These are phyloP conservation scores for Otocyon megalotis DNA, from an alignment of 2,113 vertebrate genomes.

Conservation along the genomic window DNA sequence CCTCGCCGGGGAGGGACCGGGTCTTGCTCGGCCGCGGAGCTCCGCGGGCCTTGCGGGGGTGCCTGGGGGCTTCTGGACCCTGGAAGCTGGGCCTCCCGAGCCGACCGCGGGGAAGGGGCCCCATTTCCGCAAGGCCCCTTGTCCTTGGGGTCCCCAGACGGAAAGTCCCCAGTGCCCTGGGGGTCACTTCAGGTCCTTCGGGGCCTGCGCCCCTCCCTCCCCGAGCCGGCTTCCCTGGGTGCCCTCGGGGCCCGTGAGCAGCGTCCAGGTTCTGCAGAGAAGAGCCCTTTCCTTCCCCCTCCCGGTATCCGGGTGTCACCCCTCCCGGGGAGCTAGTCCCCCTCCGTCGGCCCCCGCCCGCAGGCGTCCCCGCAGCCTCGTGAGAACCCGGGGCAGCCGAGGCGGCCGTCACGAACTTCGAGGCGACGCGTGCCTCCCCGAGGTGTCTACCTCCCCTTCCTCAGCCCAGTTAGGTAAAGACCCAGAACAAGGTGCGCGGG, in stretches of 20 bases:
- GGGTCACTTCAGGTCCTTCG: not conserved
- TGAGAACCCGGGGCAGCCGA: not conserved
- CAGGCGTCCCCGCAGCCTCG: not conserved
- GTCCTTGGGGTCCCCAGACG: rapidly evolving
- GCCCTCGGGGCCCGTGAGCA: not conserved
- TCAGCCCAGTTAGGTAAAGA: not conserved
- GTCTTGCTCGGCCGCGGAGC: not conserved
- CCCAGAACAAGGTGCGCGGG: not conserved
- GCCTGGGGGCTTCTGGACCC: not conserved
- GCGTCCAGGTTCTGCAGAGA: not conserved
- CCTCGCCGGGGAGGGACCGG: not conserved
- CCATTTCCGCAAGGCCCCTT: not conserved
- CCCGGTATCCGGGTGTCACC: not conserved
- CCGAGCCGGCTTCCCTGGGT: not conserved
- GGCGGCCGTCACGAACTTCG: not conserved
- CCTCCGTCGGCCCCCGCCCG: not conserved
- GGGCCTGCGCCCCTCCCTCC: not conserved
- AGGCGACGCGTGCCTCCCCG: not conserved
- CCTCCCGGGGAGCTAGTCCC: not conserved
- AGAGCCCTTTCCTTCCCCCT: not conserved
- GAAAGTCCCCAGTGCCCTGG: not conserved
- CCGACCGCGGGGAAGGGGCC: not conserved
- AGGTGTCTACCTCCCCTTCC: not conserved
- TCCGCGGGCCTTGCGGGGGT: not conserved
- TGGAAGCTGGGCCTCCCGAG: not conserved